phyloP scores from a whole-genome alignment of 2,888 invertebrate species.

The Dinocampus coccinellae region DNA sequence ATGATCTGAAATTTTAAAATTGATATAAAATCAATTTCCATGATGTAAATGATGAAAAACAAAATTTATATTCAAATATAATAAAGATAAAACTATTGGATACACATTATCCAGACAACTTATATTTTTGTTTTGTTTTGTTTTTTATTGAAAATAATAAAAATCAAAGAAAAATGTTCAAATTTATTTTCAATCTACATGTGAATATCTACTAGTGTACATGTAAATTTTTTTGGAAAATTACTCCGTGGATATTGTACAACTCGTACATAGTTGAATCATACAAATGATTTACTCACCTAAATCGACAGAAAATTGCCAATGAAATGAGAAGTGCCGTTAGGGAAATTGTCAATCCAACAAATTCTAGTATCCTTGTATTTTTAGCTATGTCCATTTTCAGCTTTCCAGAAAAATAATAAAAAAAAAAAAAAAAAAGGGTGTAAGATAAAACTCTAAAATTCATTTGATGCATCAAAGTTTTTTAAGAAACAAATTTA shows the following conservation, averaged over 20 bases:
- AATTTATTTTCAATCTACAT: background rate
- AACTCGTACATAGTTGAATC: background rate
- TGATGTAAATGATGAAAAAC: too few species aligned
- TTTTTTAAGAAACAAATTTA: too few species aligned
- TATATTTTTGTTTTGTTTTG: too few species aligned
- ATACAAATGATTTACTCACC: conserved; percentile 72
- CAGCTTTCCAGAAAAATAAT: conserved; percentile 68
- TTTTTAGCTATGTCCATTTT: conserved; percentile 79
- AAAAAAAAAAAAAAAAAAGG: conserved; percentile 6
- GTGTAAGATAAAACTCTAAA: background rate
- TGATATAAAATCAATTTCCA: too few species aligned
- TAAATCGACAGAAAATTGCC: conserved; percentile 84
- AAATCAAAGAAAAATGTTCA: background rate
- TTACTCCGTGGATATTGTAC: too few species aligned
- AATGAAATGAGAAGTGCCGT: conserved; percentile 82
- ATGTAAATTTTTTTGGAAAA: too few species aligned
- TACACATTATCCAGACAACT: too few species aligned
- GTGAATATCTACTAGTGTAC: background rate
- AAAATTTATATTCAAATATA: too few species aligned
- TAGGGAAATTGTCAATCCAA: conserved; percentile 85
- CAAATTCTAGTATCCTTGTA: conserved; percentile 83
- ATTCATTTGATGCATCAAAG: too few species aligned
- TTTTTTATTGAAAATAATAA: too few species aligned
- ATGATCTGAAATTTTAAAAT: conserved; percentile 71
- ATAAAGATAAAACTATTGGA: background rate